phyloP scores from a whole-genome alignment of 2,888 invertebrate species.

The Pachymerium ferrugineum region DNA sequence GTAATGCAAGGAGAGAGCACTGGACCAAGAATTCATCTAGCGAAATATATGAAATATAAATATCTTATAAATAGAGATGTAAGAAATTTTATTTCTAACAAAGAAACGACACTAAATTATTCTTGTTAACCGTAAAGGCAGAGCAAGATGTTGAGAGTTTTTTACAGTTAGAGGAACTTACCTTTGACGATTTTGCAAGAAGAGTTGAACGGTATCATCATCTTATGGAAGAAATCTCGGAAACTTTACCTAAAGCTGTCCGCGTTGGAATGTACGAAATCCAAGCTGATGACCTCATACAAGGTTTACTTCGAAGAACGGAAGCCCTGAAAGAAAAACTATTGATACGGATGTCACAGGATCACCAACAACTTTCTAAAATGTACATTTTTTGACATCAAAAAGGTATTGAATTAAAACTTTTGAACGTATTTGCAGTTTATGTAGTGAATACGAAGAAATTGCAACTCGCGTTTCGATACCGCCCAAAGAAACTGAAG shows the following conservation, averaged over 20 bases:
- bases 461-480: conserved; percentile 73
- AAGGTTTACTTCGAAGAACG: conserved; percentile 62
- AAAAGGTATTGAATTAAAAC: neutral
- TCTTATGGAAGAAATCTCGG: conserved; percentile 52
- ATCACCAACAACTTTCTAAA: conserved; percentile 73
- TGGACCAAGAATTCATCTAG: conserved; percentile 41
- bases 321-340: conserved; percentile 63
- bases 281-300: conserved; percentile 71
- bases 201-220: conserved; percentile 51
- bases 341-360: conserved; percentile 66
- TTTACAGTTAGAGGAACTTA: conserved; percentile 54
- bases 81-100: neutral
- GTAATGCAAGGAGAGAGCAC: conserved; percentile 45
- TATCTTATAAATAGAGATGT: conserved; percentile 48
- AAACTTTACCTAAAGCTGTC: conserved; percentile 39
- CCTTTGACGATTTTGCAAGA: conserved; percentile 50
- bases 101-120: neutral
- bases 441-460: conserved; percentile 74
- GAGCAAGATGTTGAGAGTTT: conserved; percentile 61
- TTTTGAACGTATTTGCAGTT: conserved; percentile 50
- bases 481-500: conserved; percentile 74
- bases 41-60: conserved; percentile 36
- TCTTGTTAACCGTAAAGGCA: conserved; percentile 51
- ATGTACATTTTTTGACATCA: conserved; percentile 54
- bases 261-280: conserved; percentile 76